phyloP scores from a whole-genome alignment of 2,888 invertebrate genomes.

The Cepaea hortensis region DNA sequence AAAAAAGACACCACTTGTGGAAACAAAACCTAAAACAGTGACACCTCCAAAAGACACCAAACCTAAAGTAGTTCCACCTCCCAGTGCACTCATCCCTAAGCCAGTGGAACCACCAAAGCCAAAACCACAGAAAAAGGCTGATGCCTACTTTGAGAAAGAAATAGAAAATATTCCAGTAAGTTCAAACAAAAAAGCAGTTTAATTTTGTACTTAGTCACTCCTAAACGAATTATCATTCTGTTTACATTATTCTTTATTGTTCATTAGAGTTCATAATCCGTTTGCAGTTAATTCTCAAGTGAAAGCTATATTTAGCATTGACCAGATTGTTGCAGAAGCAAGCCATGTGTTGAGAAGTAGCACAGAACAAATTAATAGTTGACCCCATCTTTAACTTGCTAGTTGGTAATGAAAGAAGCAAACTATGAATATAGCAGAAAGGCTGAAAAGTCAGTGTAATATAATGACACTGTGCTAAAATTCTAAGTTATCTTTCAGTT shows the following conservation, averaged over 20 bases:
- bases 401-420: no score
- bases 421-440: no score
- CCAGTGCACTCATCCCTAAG: conserved; percentile 55
- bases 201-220: background rate
- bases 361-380: no score
- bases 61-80: conserved; percentile 45
- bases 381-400: no score
- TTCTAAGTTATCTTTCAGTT: no score
- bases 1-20: conserved; percentile 49
- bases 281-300: no score
- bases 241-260: background rate
- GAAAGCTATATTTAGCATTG: no score
- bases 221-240: background rate
- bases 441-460: no score
- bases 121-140: conserved; percentile 56
- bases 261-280: no score
- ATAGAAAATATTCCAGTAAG: conserved; percentile 68
- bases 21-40: conserved; percentile 34
- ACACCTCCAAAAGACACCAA: conserved; percentile 38
- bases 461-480: no score
- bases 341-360: no score
- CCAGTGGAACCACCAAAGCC: conserved; percentile 45
- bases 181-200: background rate
- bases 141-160: conserved; percentile 76
- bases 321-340: no score